Conservation (phyloP, 2,113 vertebrate species). For the Myrmecobius fasciatus region DNA sequence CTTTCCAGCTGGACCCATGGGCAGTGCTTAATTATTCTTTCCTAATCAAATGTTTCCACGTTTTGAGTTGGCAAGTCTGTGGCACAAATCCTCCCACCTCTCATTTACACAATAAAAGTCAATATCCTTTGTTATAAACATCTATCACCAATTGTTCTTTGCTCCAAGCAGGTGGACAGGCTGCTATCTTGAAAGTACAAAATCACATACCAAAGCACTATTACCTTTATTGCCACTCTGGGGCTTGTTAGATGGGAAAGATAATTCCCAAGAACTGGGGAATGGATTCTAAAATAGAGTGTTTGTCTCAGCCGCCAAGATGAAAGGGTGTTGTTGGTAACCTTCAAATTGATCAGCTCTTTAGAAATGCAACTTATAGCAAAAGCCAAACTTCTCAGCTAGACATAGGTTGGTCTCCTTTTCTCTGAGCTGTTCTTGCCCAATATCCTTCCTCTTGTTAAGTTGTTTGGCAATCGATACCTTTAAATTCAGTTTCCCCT, state of each 20-base stretch:
- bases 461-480: not conserved
- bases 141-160: not conserved
- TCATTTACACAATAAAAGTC: not conserved
- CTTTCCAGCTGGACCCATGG: not conserved
- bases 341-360: not conserved
- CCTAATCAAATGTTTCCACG: not conserved
- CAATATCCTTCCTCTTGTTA: not conserved
- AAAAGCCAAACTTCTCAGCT: not conserved
- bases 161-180: not conserved
- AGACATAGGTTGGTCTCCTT: not conserved
- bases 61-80: not conserved
- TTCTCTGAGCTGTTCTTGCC: not conserved
- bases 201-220: not conserved
- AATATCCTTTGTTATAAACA: not conserved
- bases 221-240: not conserved
- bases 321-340: conserved; percentile 36
- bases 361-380: not conserved
- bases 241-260: conserved; percentile 25
- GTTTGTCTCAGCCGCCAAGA: conserved; percentile 16
- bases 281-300: conserved; percentile 7
- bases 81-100: not conserved
- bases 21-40: not conserved
- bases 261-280: not conserved
- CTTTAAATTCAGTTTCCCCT: conserved; percentile 9
- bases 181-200: not conserved